Base-by-base conservation (phyloP, 2,888 invertebrate species). In the Thecocarcelia acutangulata region DNA sequence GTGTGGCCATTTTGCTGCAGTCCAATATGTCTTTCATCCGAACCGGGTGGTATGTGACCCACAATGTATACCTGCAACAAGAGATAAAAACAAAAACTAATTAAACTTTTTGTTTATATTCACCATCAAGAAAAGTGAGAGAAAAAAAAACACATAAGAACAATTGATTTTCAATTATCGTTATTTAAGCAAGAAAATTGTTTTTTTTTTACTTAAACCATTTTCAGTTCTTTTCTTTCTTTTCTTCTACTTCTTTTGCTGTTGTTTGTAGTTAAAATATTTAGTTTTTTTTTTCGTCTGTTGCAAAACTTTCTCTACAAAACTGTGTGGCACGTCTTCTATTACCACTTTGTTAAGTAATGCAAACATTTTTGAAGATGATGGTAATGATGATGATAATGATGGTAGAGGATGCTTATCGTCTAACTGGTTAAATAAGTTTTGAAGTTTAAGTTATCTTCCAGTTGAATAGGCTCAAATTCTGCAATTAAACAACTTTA, bases 21-120 rank as follows among this genome's bases (percentile, higher is more conserved):
- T 68, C 95, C 94, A 84, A 94, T 93, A 85, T 94, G 94, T 37
- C 96, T 93, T 85, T 97, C 96, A 88, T 96, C 96, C 5, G 95
- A 95, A 15, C 97, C 97, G 0, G 97, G 97, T 0, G 97, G 95
- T 84, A 97, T 95, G 89, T 97, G 97, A 0, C 97, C 97, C 42
- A 97, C 96, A 84, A 97, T 94, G 90, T 96, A 97, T 28, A 96
- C 97, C 97, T 97, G 92, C 28, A 91, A 91, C n/a, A 21, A 61
- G 42, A 59, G 15, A 64, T 44, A 50, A 70, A 81, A 81, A 80
- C 1, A 19, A 48, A 48, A 70, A 63, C 13, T 28, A 77, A 59
- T 78, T 63, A 66, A 48, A 54, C 0, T 68, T 52, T 5, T 50
- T 76, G 9, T 68, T 61, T 58, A 37, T 15, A 13, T 61, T 33